Base-by-base conservation (phyloP, 2,113 vertebrate species). In the Coregonus clupeaformis region DNA sequence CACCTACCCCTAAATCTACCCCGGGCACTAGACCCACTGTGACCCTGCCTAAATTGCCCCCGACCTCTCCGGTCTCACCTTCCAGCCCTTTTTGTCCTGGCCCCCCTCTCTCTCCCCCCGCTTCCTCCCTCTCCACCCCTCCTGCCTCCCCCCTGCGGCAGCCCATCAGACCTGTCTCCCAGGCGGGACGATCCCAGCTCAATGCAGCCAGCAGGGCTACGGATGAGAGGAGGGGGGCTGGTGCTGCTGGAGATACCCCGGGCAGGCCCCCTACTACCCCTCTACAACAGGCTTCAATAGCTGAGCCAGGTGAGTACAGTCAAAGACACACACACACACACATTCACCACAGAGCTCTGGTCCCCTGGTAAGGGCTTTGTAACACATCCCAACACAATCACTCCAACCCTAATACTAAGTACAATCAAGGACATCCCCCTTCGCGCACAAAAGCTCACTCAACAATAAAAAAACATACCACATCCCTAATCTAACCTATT, bases 161-260 rank as follows among this genome's bases (percentile, higher is more conserved):
- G 68, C 84, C 88, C 9, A 45, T 81, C 70, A 86, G 89, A 77
- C 89, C 77, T 69, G 79, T 80, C 62, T 87, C 91, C 49, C 84
- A 84, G 42, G 71, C 69, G n/a, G 91, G 91, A 29, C 82, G 90
- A 68, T 91, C 92, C 60, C 92, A 90, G 80, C 88, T 93, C 13
- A 93, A 93, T 1, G 90, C 90, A 9, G 66, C 87, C 0, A 71
- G 69, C 4, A 32, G 32, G 45, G 25, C 64, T 60, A 5, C 49
- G 12, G 16, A 52, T 16, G 14, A 52, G 49, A 14, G 13, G 49
- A 52, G 49, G 14, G 49, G 49, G 49, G 49, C 5, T 52, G 49
- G 49, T 52, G 27, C 87, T 16, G 76, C 79, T 0, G 32, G 18
- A 25, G 80, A 20, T 79, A 67, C 68, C 2, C n/a, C 60, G 9